phyloP scores from a whole-genome alignment of 2,797 vertebrate species.

The Hypotaenidia philippensis region DNA sequence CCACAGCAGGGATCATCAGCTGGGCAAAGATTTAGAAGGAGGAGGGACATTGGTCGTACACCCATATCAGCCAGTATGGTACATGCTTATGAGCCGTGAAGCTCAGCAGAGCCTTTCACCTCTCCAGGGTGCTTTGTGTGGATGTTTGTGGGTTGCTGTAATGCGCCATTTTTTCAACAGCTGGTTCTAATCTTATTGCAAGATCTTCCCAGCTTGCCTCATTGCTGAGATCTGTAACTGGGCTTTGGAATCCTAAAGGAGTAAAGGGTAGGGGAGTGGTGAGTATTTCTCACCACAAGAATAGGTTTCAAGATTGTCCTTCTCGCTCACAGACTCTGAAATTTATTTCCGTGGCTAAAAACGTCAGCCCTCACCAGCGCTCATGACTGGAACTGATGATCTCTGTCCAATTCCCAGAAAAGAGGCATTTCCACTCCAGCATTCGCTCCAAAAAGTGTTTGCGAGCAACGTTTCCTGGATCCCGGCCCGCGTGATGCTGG shows the following conservation, averaged over 20 bases:
- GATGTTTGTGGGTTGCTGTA: background rate
- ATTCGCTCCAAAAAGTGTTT: background rate
- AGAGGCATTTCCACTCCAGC: background rate
- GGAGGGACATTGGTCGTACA: background rate
- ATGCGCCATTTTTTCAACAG: background rate
- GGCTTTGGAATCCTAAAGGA: background rate
- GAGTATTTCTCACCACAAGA: background rate
- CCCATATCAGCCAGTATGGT: background rate
- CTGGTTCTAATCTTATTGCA: background rate
- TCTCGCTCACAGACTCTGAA: background rate
- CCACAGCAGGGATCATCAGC: background rate
- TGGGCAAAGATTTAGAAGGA: background rate
- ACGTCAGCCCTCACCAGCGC: background rate
- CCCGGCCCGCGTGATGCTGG: fast-evolving
- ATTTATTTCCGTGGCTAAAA: background rate
- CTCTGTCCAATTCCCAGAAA: background rate
- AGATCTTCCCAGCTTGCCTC: background rate
- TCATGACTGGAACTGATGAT: background rate
- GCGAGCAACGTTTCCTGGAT: background rate
- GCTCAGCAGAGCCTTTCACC: background rate
- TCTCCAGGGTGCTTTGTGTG: background rate
- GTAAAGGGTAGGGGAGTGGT: background rate
- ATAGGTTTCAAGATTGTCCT: background rate
- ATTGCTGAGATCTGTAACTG: conserved; percentile 2
- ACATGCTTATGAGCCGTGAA: background rate